phyloP scores from a whole-genome alignment of 2,797 vertebrate genomes.

The Coregonus ussuriensis region DNA sequence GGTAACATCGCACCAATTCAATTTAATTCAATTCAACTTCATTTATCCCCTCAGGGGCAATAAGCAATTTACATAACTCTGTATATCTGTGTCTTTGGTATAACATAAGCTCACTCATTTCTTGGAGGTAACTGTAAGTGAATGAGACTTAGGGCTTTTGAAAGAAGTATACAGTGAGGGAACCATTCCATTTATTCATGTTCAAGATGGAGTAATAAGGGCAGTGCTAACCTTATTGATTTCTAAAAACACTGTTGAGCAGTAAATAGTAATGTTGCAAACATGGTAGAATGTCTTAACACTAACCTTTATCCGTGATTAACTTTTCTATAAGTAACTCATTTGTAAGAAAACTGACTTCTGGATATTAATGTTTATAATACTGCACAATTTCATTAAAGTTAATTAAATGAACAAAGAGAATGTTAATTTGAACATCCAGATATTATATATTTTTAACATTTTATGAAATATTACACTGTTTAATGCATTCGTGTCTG shows the following conservation, averaged over 20 bases:
- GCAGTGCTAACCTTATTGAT: not conserved
- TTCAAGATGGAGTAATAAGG: not conserved
- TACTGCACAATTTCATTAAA: slow-evolving; percentile 18
- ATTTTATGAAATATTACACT: not conserved
- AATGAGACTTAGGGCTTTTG: not conserved
- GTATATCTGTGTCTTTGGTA: not conserved
- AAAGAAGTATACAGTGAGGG: not conserved
- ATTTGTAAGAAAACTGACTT: not conserved
- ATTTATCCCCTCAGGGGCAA: not conserved
- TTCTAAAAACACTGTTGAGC: not conserved
- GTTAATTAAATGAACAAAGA: not conserved
- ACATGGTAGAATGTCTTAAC: not conserved
- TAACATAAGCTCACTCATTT: not conserved
- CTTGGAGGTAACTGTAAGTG: not conserved
- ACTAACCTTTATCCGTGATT: not conserved
- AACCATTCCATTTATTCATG: not conserved
- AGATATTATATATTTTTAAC: not conserved
- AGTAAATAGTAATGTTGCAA: not conserved
- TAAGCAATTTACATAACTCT: not conserved
- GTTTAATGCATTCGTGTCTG: not conserved
- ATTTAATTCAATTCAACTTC: not conserved
- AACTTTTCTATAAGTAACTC: not conserved
- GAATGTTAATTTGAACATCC: not conserved
- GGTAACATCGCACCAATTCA: not conserved
- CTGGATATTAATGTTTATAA: slow-evolving; percentile 34